phyloP scores from a whole-genome alignment of 2,797 vertebrate species.

The Pangasius macronema region DNA sequence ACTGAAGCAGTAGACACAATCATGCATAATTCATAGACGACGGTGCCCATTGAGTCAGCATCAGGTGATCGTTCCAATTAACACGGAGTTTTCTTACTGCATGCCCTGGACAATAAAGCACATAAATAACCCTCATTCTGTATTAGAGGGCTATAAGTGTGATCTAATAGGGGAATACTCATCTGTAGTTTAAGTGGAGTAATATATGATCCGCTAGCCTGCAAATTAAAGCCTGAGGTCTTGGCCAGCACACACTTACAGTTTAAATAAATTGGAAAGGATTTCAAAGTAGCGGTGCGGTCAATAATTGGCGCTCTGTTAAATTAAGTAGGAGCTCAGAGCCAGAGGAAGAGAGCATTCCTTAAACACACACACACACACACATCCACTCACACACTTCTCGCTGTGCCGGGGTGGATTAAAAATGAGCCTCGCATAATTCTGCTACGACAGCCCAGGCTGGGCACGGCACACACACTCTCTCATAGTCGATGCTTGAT shows the following conservation, averaged over 20 bases:
- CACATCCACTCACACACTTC: slow-evolving; percentile 24
- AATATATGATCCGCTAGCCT: slow-evolving; percentile 43
- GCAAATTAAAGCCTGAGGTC: slow-evolving; percentile 50
- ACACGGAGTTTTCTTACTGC: background rate
- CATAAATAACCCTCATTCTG: slow-evolving; percentile 27
- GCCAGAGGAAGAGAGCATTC: slow-evolving; percentile 40
- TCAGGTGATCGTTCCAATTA: background rate
- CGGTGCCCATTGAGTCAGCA: background rate
- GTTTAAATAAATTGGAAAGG: slow-evolving; percentile 60
- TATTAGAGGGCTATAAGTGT: slow-evolving; percentile 20
- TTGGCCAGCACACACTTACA: slow-evolving; percentile 42
- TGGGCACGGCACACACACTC: slow-evolving; percentile 42
- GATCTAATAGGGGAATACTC: slow-evolving; percentile 31
- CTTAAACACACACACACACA: slow-evolving; percentile 55
- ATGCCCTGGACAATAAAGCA: background rate
- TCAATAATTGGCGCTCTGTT: slow-evolving; percentile 74
- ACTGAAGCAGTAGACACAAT: background rate
- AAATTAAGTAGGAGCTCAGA: slow-evolving; percentile 72
- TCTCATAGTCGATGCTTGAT: slow-evolving; percentile 37
- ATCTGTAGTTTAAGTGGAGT: slow-evolving; percentile 38
- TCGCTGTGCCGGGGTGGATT: slow-evolving; percentile 39
- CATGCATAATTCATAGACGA: background rate
- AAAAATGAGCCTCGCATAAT: slow-evolving; percentile 42
- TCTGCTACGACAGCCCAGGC: slow-evolving; percentile 30
- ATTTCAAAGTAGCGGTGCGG: slow-evolving; percentile 64